A percentile compares a stretch with the other conserved stretches of the same genome.
These are phyloP conservation scores for Chironomus striatipennis DNA, from an alignment of 1,140 invertebrate genomes.

Conservation along the genomic window DNA sequence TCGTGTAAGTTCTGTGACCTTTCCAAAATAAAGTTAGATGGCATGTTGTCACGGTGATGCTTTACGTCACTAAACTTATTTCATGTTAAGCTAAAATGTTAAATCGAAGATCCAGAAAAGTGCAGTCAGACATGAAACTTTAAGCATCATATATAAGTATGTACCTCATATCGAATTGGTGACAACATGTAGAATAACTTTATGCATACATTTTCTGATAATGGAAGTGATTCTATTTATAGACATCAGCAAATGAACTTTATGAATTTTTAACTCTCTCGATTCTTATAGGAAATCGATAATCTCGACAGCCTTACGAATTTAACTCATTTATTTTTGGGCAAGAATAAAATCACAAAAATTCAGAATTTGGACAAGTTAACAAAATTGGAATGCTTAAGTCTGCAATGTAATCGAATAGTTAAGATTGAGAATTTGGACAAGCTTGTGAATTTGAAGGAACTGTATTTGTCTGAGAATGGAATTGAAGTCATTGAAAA, in stretches of 20 bases:
- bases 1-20: slow-evolving; percentile 48
- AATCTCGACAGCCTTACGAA: slow-evolving; percentile 69
- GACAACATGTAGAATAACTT: too few species aligned
- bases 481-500: slow-evolving; percentile 71
- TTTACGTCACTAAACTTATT: too few species aligned
- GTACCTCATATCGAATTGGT: too few species aligned
- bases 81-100: too few species aligned
- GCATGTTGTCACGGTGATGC: too few species aligned
- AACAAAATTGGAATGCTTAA: slow-evolving; percentile 68
- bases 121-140: too few species aligned
- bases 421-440: slow-evolving; percentile 80
- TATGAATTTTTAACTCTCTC: slow-evolving; percentile 25
- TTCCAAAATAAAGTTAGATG: too few species aligned
- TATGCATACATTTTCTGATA: too few species aligned
- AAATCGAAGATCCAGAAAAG: too few species aligned
- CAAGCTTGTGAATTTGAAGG: slow-evolving; percentile 61
- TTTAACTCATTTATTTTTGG: slow-evolving; percentile 73
- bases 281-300: slow-evolving; percentile 61
- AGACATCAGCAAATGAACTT: not conserved
- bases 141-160: too few species aligned
- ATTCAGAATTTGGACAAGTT: slow-evolving; percentile 80
- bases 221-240: slow-evolving; percentile 25
- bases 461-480: slow-evolving; percentile 93
- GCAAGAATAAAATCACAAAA: slow-evolving; percentile 93
- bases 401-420: slow-evolving; percentile 86